phyloP scores from a whole-genome alignment of 2,797 vertebrate species.

The Rhinoraja longicauda region DNA sequence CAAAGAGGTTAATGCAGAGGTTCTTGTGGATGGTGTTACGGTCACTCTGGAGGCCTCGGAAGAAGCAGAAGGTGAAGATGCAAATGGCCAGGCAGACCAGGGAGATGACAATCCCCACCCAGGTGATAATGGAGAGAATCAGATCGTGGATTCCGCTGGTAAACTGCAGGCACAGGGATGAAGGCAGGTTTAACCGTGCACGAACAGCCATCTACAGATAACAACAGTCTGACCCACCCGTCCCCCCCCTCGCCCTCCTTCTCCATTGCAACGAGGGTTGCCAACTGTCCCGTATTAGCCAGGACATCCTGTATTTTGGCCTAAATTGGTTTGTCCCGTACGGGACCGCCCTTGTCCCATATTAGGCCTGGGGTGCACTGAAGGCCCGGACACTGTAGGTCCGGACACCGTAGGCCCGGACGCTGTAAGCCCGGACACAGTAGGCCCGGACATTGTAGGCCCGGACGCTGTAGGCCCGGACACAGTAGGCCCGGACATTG shows the following conservation, averaged over 20 bases:
- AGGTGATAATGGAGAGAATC: conserved; percentile 88
- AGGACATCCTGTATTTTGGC: too few species aligned
- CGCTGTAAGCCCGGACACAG: too few species aligned
- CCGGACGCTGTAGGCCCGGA: too few species aligned
- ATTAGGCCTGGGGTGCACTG: too few species aligned
- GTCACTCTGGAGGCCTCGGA: conserved; percentile 94
- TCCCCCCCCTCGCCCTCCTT: conserved; percentile 44
- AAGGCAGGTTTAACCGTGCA: conserved; percentile 49
- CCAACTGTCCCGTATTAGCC: too few species aligned
- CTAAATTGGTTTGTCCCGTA: too few species aligned
- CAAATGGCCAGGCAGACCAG: conserved; percentile 92
- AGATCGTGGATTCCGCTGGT: conserved; percentile 75
- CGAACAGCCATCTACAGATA: conserved; percentile 49
- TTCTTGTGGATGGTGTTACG: conserved; percentile 99
- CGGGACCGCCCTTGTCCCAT: too few species aligned
- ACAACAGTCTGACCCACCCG: conserved; percentile 37
- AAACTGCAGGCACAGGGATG: conserved; percentile 62
- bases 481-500: too few species aligned
- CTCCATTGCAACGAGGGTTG: conserved; percentile 14
- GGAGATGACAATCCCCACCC: conserved; percentile 91
- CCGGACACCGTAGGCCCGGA: too few species aligned
- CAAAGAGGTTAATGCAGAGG: conserved; percentile 96
- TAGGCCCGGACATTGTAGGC: too few species aligned
- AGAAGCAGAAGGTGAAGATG: conserved; percentile 99
- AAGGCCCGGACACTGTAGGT: too few species aligned